Conservation (phyloP, 1,140 invertebrate genomes). For the Ectropis grisescens region DNA sequence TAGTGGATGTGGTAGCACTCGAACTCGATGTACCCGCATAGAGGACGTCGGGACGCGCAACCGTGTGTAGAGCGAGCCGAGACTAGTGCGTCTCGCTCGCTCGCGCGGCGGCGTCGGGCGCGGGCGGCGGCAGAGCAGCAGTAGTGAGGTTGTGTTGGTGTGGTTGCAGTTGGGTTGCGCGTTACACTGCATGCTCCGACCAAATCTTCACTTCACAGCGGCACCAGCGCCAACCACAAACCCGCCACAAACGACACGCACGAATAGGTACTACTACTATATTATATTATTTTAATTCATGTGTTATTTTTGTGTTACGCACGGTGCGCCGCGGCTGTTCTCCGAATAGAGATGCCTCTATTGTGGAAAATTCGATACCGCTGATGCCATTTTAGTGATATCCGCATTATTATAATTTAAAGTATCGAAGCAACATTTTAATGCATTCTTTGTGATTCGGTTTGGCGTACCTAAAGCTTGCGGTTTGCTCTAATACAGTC, state of each 20-base stretch:
- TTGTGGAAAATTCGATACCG: slow-evolving; percentile 29
- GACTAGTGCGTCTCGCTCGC: no score
- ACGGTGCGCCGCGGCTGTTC: slow-evolving; percentile 50
- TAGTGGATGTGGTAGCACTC: slow-evolving; percentile 55
- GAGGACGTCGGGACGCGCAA: neutral
- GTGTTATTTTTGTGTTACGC: slow-evolving; percentile 61
- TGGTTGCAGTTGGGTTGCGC: slow-evolving; percentile 69
- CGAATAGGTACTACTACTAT: slow-evolving; percentile 66
- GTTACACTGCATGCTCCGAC: slow-evolving; percentile 68
- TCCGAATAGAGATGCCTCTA: slow-evolving; percentile 44
- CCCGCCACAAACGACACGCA: slow-evolving; percentile 59
- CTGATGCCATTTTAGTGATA: slow-evolving; percentile 46
- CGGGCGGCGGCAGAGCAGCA: slow-evolving; percentile 11
- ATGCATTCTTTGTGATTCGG: slow-evolving; percentile 54
- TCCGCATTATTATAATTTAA: slow-evolving; percentile 43
- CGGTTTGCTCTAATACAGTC: slow-evolving; percentile 44
- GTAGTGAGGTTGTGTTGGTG: slow-evolving; percentile 62
- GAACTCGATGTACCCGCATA: slow-evolving; percentile 15
- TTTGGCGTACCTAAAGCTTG: slow-evolving; percentile 48
- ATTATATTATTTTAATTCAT: slow-evolving; percentile 51
- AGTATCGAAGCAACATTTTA: slow-evolving; percentile 61
- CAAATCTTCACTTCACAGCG: slow-evolving; percentile 64
- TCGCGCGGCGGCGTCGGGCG: no score
- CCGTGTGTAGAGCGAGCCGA: neutral
- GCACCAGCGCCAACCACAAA: slow-evolving; percentile 59